Evolutionary conservation across 2,797 vertebrate genomes (phyloP), one percentile per base, ranked within the genome.

Genomic region (Falco novaeseelandiae): DNA sequence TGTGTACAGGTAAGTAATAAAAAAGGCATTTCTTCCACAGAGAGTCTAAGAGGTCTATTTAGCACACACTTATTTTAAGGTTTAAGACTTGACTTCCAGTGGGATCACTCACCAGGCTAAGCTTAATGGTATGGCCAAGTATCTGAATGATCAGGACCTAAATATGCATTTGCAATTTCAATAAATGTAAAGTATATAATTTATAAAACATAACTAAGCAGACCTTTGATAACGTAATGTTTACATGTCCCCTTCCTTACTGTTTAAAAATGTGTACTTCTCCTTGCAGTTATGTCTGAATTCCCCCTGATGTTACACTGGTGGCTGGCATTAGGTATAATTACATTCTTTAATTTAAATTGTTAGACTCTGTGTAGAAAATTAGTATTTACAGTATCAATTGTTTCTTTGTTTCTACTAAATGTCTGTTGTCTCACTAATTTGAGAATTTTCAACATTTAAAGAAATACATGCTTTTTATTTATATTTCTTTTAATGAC

Each of bases 271-370:
- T 66, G 87, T 40, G 69, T 12, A 66, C 22, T 65, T n/a, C 86
- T 59, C 93, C 72, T 97, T 98, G 44, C 97, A 99, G 99, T 99
- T 95, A 99, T 98, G 98, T 98, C 98, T 97, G 99, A 99, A 96
- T 98, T 99, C 84, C 99, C 99, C 42, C 97, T 98, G 92, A 98
- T 97, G 66, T 97, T 98, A 79, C 99, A 99, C 83, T 99, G 99
- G 99, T 99, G 99, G 99, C 98, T 98, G 61, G 98, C 98, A 94
- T 96, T 99, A 97, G 99, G 99, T 99, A 98, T 76, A 97, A 95
- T 51, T 79, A 21, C 16, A 63, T 51, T 84, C 29, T 44, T 89
- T 38, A 51, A 58, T 58, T 83, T 38, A 83, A 72, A 8, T 46
- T 78, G 5, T 26, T 74, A 78, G n/a, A 54, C 4, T 80, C 25